Evolutionary conservation across 2,113 vertebrate species (phyloP).

Genomic region (Melospiza melodia): DNA sequence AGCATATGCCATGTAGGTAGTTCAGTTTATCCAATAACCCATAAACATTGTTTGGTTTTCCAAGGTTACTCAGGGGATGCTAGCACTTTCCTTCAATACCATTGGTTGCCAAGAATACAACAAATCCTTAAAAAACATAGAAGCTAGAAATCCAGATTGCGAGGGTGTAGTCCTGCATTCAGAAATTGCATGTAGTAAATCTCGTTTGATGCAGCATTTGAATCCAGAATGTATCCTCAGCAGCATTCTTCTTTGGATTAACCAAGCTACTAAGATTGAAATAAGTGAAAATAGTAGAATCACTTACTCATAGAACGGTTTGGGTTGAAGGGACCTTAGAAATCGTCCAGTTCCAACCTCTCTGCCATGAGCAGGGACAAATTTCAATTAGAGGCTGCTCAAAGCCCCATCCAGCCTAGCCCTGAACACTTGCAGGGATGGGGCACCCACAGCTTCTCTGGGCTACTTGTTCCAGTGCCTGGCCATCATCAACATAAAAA

Average conservation of each 20-base stretch:
- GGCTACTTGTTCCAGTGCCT: background rate
- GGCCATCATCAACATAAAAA: background rate
- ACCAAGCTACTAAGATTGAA: background rate
- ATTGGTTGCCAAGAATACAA: conserved; percentile 13
- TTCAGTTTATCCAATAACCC: background rate
- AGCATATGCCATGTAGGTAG: background rate
- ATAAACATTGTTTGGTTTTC: conserved; percentile 17
- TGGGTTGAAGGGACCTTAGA: background rate
- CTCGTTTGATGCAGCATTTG: background rate
- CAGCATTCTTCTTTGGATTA: background rate
- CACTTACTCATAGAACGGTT: background rate
- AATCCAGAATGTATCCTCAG: background rate
- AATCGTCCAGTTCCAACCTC: background rate
- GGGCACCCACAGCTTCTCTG: background rate
- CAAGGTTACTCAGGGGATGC: background rate
- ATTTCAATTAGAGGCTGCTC: background rate
- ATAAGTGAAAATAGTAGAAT: fast-evolving
- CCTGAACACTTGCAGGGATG: background rate
- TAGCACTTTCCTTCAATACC: background rate
- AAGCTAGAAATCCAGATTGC: background rate
- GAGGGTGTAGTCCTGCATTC: background rate
- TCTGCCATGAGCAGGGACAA: background rate
- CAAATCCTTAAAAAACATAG: background rate
- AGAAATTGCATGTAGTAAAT: background rate
- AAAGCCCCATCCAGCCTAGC: background rate